These are phyloP conservation scores for Cyrtonyx montezumae DNA, from an alignment of 2,113 vertebrate genomes.

Conservation along the genomic window DNA sequence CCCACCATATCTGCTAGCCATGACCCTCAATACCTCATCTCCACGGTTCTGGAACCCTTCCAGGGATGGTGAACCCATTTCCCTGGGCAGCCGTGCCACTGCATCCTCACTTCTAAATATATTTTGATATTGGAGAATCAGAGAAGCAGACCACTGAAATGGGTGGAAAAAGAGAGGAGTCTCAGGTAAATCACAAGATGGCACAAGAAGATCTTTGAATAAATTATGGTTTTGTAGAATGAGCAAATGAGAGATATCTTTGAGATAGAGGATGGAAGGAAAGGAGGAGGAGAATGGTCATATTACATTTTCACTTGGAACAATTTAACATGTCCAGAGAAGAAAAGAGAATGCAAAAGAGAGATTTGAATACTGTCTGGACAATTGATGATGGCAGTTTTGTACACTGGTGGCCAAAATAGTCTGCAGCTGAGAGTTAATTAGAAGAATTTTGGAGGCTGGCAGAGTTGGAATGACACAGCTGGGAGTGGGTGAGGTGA, in stretches of 20 bases:
- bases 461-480: neutral
- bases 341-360: neutral
- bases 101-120: accelerated
- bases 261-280: too few species aligned
- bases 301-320: neutral
- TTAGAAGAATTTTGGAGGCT: neutral
- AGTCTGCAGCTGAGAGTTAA: neutral
- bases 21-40: too few species aligned
- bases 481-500: neutral
- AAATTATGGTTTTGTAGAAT: neutral
- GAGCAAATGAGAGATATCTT: neutral
- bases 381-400: neutral
- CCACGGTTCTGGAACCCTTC: too few species aligned
- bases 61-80: too few species aligned
- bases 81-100: too few species aligned
- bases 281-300: neutral
- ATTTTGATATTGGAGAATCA: neutral
- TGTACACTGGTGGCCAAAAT: neutral
- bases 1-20: too few species aligned
- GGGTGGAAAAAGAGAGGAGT: neutral
- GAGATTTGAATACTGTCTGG: neutral
- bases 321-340: neutral
- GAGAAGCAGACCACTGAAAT: neutral
- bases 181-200: neutral
- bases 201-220: neutral